Evolutionary conservation across 2,113 vertebrate genomes (phyloP), one percentile per base, ranked within the genome.

Genomic region (Pluvianellus socialis): DNA sequence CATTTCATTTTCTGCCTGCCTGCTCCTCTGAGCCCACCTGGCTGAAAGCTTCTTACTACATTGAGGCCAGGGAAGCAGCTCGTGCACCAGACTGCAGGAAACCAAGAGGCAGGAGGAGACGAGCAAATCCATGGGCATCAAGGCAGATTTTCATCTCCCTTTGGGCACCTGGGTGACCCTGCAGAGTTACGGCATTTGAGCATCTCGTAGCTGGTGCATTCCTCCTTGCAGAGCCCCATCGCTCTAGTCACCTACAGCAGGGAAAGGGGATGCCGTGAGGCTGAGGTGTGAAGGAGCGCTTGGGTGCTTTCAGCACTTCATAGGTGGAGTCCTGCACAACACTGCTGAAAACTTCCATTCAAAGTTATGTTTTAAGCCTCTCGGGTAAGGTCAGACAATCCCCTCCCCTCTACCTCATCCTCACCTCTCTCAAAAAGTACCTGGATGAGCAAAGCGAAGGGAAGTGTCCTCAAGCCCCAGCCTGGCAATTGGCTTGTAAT

Each of bases 301-400:
- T 17, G 16, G 13, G 42, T 59, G 76, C 23, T 77, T 38, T 52
- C 49, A 85, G 85, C 24, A 10, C 38, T 17, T 56, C 12, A 2
- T 23, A 22, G 0, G 0, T 26, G 44, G 71, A 86, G 49, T 28
- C 1, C 1, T 4, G 20, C 50, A 42, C 30, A 21, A 33, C 28
- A 17, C 11, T 50, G 44, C n/a, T 66, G 42, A 35, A 74, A 50
- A 55, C 4, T 38, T 42, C 53, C 61, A 21, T 11, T 17, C 47
- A 79, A 86, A 94, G 59, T 9, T 40, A 50, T 14, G 40, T 45
- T 77, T 92, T 47, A 75, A 77, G 61, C 8, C 19, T 9, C 14
- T 33, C 5, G 1, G 9, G 40, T 56, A 61, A 76, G 19, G 50
- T 50, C 49, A 49, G 55, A 79, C 27, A 75, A 27, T 12, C 5